phyloP scores from a whole-genome alignment of 1,140 invertebrate genomes.

The Magallana gigas region DNA sequence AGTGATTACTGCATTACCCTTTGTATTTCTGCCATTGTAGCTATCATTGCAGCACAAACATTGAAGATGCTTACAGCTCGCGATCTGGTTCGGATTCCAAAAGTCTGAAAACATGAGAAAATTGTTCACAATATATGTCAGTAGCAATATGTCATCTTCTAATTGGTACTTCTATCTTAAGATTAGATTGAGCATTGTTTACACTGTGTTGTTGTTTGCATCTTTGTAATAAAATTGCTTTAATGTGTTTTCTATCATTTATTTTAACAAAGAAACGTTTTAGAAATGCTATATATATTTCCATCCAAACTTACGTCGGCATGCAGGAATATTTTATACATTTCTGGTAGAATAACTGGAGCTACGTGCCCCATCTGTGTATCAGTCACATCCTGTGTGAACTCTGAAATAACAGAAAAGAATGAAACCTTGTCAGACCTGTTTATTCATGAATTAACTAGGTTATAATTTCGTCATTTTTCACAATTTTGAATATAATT shows the following conservation, averaged over 20 bases:
- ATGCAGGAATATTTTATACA: slow-evolving; percentile 86
- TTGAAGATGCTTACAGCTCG: slow-evolving; percentile 86
- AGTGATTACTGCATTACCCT: slow-evolving; percentile 74
- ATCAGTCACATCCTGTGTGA: slow-evolving; percentile 86
- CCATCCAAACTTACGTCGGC: slow-evolving; percentile 81
- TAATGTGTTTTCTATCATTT: too few species aligned
- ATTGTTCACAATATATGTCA: background rate
- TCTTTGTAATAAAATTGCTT: too few species aligned
- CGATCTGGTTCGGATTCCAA: slow-evolving; percentile 83
- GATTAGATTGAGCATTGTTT: too few species aligned
- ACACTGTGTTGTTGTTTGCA: too few species aligned
- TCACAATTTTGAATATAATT: too few species aligned
- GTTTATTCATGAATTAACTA: too few species aligned
- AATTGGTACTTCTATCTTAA: background rate
- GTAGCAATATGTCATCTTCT: background rate
- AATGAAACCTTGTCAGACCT: background rate
- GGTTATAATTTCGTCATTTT: too few species aligned
- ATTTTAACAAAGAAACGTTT: too few species aligned
- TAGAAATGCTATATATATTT: background rate
- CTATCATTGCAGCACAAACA: slow-evolving; percentile 83
- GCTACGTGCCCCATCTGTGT: slow-evolving; percentile 86
- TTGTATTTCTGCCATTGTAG: slow-evolving; percentile 82
- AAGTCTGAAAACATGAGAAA: slow-evolving; percentile 81
- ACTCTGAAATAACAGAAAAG: slow-evolving; percentile 80
- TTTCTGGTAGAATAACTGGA: slow-evolving; percentile 88